Percentiles rank a stretch among this genome's conserved stretches.
phyloP scores from a whole-genome alignment of 2,888 invertebrate genomes.

The Caenorhabditis afra region DNA sequence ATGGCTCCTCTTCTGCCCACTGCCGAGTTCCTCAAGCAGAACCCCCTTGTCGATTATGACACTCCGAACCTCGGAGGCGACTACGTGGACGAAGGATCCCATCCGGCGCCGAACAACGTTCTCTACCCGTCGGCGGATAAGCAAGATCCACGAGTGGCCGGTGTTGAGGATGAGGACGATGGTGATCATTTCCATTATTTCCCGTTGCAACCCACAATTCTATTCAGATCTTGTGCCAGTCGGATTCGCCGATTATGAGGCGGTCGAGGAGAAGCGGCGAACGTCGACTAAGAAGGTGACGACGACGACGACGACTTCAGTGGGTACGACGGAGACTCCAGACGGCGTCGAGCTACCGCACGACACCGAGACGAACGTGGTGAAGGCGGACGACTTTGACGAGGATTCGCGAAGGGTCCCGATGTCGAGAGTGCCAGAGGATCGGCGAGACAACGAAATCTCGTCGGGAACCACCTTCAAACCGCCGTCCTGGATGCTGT shows the following conservation, averaged over 20 bases:
- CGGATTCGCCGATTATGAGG: conserved; percentile 69
- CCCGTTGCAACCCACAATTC: background rate
- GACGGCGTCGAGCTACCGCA: conserved; percentile 50
- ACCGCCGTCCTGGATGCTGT: conserved; percentile 64
- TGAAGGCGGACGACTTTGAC: conserved; percentile 21
- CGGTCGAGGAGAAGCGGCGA: conserved; percentile 45
- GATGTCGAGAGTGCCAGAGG: conserved; percentile 43
- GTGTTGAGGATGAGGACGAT: conserved; percentile 63
- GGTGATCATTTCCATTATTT: conserved; percentile 7
- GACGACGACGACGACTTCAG: background rate
- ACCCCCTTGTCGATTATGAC: conserved; percentile 75
- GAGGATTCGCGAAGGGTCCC: conserved; percentile 27
- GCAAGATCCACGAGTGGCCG: conserved; percentile 64
- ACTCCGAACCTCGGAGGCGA: conserved; percentile 65
- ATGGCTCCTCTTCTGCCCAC: conserved; percentile 69
- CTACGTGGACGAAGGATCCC: conserved; percentile 60
- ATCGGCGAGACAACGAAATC: conserved; percentile 48
- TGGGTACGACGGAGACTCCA: conserved; percentile 19
- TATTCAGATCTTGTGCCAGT: conserved; percentile 72
- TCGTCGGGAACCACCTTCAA: conserved; percentile 43
- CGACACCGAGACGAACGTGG: conserved; percentile 37
- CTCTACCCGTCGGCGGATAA: conserved; percentile 69
- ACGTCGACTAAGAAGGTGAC: conserved; percentile 18
- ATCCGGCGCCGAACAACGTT: conserved; percentile 61
- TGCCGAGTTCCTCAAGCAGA: conserved; percentile 72